phyloP scores from a whole-genome alignment of 2,797 vertebrate species.

The Phataginus tetradactyla region DNA sequence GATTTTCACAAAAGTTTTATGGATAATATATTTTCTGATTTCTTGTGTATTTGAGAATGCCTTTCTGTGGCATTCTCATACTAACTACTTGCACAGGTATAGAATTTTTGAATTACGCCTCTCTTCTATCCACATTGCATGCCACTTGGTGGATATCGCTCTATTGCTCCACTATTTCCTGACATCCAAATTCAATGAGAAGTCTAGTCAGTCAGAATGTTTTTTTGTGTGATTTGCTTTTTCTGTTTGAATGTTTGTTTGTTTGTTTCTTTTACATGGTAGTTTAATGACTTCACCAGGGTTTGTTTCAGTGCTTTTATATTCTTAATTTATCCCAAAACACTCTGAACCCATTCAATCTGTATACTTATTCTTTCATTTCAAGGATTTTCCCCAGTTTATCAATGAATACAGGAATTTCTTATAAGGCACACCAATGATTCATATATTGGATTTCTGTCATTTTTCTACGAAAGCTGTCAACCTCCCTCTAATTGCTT shows the following conservation, averaged over 20 bases:
- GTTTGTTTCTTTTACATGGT: not conserved
- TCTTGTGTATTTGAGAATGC: not conserved
- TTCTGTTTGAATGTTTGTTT: not conserved
- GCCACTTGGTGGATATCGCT: not conserved
- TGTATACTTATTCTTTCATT: slow-evolving; percentile 11
- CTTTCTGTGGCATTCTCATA: not conserved
- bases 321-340: slow-evolving; percentile 12
- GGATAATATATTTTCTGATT: not conserved
- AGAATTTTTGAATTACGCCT: not conserved
- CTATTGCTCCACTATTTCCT: not conserved
- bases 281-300: not conserved
- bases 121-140: not conserved
- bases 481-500: not conserved
- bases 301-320: not conserved
- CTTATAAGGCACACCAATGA: not conserved
- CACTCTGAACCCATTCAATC: not conserved
- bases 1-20: not conserved
- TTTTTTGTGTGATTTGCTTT: slow-evolving; percentile 48
- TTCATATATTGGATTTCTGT: slow-evolving; percentile 34
- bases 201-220: not conserved
- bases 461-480: not conserved
- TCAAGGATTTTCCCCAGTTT: not conserved
- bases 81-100: not conserved
- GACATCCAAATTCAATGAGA: not conserved
- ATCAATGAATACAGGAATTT: not conserved